Percentiles rank a stretch among this genome's conserved stretches.
Evolutionary conservation across 1,140 invertebrate species (phyloP).

Genomic region (Plutomurus gul): DNA sequence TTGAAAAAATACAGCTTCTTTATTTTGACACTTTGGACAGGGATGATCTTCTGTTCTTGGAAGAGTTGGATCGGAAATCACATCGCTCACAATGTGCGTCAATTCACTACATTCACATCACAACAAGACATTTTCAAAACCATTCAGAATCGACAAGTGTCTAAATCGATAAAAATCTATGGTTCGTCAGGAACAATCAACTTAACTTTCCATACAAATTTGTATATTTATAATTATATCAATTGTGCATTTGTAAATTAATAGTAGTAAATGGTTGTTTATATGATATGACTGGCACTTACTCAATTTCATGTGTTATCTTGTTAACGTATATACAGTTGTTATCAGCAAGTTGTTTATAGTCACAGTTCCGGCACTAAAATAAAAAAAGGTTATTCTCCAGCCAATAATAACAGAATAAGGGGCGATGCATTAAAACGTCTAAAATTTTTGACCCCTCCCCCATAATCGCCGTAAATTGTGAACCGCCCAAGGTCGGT

Average conservation of each 20-base stretch:
- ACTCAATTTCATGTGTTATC: conserved; percentile 99
- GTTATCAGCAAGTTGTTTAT: conserved; percentile 93
- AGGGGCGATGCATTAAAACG: conserved; percentile 1
- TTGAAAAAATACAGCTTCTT: conserved; percentile 93
- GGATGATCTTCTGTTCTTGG: conserved; percentile 97
- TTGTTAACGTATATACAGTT: conserved; percentile 99
- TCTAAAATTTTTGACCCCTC: no score
- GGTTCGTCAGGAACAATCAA: no score
- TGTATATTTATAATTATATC: neutral
- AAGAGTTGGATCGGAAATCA: conserved; percentile 96
- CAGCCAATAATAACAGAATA: no score
- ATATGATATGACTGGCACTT: conserved; percentile 59
- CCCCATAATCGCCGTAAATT: no score
- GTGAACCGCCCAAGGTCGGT: no score
- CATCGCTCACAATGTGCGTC: conserved; percentile 96
- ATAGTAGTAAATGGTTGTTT: neutral
- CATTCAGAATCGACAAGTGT: neutral
- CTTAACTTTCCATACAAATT: no score
- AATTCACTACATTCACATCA: no score
- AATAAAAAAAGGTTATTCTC: conserved; percentile 55
- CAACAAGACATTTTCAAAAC: conserved; percentile 55
- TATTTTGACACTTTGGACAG: conserved; percentile 92
- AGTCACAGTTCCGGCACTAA: conserved; percentile 93
- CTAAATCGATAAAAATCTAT: no score
- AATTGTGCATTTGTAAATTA: neutral